Percentiles rank a stretch among this genome's conserved stretches.
These are phyloP conservation scores for Griposia aprilina DNA, from an alignment of 2,888 invertebrate species.

Conservation along the genomic window DNA sequence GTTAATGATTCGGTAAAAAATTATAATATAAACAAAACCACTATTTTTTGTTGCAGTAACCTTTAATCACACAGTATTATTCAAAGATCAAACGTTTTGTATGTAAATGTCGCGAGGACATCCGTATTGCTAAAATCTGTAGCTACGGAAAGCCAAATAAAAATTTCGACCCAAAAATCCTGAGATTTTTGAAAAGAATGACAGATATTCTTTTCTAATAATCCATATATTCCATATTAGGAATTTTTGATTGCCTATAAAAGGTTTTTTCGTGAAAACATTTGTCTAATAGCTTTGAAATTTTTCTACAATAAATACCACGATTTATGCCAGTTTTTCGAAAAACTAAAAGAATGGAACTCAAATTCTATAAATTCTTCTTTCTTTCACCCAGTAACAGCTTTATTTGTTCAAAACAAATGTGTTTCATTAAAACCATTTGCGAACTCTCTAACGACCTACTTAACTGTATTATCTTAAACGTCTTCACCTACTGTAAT, in stretches of 20 bases:
- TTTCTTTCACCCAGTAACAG: conserved; percentile 47
- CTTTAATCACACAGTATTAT: conserved; percentile 56
- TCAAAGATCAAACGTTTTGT: conserved; percentile 58
- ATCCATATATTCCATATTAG: background rate
- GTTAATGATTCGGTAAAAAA: conserved; percentile 43
- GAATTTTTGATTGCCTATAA: too few species aligned
- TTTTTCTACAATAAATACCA: background rate
- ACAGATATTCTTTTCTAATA: conserved; percentile 17
- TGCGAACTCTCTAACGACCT: conserved; percentile 77
- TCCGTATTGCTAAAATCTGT: conserved; percentile 36
- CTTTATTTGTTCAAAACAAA: conserved; percentile 61
- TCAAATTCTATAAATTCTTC: conserved; percentile 14
- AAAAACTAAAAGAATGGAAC: background rate
- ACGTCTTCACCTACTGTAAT: conserved; percentile 78
- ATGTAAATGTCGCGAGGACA: conserved; percentile 60
- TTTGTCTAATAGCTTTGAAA: background rate
- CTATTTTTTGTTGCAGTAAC: conserved; percentile 51
- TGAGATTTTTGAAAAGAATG: too few species aligned
- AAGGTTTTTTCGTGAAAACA: background rate
- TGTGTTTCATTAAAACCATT: conserved; percentile 67
- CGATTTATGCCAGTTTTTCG: background rate
- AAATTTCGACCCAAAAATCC: conserved; percentile 35
- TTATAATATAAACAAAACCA: conserved; percentile 32
- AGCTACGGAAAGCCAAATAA: conserved; percentile 42
- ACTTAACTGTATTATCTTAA: conserved; percentile 78